Conservation (phyloP, 2,888 invertebrate genomes). For the Heteromurus nitidus region DNA sequence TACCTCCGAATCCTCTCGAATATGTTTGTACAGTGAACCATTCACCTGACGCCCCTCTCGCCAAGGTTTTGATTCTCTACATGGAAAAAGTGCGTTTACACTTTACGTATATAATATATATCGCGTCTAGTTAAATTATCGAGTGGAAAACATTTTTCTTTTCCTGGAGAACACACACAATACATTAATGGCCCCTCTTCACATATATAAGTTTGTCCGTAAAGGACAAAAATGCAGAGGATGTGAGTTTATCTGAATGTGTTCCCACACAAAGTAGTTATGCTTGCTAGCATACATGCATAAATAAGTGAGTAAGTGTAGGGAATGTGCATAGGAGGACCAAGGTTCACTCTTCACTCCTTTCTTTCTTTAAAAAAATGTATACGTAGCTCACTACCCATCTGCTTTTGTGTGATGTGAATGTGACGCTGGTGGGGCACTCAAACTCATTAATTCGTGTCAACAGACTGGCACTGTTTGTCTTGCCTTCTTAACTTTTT, state of each 20-base stretch:
- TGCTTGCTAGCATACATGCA: too few relatives aligned
- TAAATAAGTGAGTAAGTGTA: too few relatives aligned
- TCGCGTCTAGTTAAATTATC: constrained; percentile 21
- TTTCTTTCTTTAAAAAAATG: too few relatives aligned
- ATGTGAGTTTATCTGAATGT: too few relatives aligned
- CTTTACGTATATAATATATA: too few relatives aligned
- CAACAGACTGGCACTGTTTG: constrained; percentile 51
- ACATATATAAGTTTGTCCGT: too few relatives aligned
- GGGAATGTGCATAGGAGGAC: too few relatives aligned
- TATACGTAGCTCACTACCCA: too few relatives aligned
- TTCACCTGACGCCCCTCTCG: constrained; percentile 31
- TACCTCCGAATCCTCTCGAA: constrained; percentile 2
- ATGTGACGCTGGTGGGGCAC: constrained; percentile 17
- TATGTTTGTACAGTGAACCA: constrained; percentile 23
- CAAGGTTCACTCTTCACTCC: too few relatives aligned
- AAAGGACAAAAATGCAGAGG: too few relatives aligned
- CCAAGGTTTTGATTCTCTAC: background rate
- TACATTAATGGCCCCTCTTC: too few relatives aligned
- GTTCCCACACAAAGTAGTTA: too few relatives aligned
- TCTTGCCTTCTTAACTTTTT: constrained; percentile 46
- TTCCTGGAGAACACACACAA: background rate
- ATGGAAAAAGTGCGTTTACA: constrained; percentile 7
- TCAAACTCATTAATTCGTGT: constrained; percentile 60
- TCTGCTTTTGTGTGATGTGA: background rate
- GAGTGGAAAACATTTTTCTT: constrained; percentile 15